A percentile compares a stretch with the other conserved stretches of the same genome.
phyloP scores from a whole-genome alignment of 2,888 invertebrate species.

The Xestia xanthographa region DNA sequence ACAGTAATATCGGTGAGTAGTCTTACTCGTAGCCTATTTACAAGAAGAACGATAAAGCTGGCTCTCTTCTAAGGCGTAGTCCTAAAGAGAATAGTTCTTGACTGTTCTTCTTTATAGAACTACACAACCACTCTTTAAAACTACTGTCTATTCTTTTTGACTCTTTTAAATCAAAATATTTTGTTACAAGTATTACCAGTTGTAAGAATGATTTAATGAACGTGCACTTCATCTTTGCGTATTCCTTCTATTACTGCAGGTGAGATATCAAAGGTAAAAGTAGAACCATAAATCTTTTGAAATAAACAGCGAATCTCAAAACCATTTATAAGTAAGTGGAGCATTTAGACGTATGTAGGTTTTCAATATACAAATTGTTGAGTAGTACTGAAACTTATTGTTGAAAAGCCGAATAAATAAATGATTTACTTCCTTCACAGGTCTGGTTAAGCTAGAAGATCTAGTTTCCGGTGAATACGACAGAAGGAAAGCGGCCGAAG shows the following conservation, averaged over 20 bases:
- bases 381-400: neutral
- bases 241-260: neutral
- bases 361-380: neutral
- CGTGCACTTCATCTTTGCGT: neutral
- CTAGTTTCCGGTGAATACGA: slow-evolving; percentile 91
- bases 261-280: neutral
- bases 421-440: slow-evolving; percentile 58
- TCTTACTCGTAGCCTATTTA: neutral
- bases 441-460: slow-evolving; percentile 89
- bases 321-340: neutral
- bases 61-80: neutral
- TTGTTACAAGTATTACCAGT: neutral
- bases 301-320: neutral
- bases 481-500: slow-evolving; percentile 81
- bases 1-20: neutral
- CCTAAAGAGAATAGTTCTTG: neutral
- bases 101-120: neutral
- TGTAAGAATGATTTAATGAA: neutral
- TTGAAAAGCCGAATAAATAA: neutral
- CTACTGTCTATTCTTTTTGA: neutral
- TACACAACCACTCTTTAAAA: neutral
- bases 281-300: neutral
- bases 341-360: neutral
- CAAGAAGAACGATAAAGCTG: neutral
- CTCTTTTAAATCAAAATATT: neutral